phyloP scores from a whole-genome alignment of 2,113 vertebrate genomes.

The Eolophus roseicapilla region DNA sequence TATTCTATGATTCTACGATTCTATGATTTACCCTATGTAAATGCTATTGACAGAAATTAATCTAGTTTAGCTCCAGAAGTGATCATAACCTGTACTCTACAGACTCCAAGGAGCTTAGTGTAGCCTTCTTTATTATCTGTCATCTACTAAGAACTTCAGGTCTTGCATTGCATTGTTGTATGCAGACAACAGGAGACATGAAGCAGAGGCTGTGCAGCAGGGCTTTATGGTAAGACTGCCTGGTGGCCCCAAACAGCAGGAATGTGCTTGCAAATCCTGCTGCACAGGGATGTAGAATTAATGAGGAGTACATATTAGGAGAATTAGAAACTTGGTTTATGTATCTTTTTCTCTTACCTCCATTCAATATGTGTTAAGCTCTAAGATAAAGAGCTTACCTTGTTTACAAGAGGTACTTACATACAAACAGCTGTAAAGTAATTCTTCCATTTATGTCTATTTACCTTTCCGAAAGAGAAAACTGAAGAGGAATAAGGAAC shows the following conservation, averaged over 20 bases:
- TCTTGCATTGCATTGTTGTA: not conserved
- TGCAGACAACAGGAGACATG: fast-evolving
- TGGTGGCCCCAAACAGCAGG: not conserved
- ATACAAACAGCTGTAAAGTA: not conserved
- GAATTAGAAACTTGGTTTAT: not conserved
- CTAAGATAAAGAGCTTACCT: not conserved
- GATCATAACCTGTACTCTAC: not conserved
- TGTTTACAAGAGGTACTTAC: not conserved
- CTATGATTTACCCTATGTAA: not conserved
- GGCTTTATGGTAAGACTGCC: not conserved
- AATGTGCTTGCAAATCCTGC: not conserved
- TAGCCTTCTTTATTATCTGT: not conserved
- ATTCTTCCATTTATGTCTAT: not conserved
- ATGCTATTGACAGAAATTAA: not conserved
- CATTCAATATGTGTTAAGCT: not conserved
- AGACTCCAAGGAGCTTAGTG: not conserved
- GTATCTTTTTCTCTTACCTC: not conserved
- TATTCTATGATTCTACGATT: too few species aligned
- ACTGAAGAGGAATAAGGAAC: not conserved
- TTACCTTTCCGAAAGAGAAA: not conserved
- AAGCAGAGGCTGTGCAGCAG: not conserved
- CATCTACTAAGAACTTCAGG: not conserved
- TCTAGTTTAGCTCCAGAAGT: not conserved
- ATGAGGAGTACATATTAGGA: not conserved
- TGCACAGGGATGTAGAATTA: not conserved